Base-by-base conservation (phyloP, 30 jellyfish, hydroid and myxozoan species). In the Hydractinia echinata region DNA sequence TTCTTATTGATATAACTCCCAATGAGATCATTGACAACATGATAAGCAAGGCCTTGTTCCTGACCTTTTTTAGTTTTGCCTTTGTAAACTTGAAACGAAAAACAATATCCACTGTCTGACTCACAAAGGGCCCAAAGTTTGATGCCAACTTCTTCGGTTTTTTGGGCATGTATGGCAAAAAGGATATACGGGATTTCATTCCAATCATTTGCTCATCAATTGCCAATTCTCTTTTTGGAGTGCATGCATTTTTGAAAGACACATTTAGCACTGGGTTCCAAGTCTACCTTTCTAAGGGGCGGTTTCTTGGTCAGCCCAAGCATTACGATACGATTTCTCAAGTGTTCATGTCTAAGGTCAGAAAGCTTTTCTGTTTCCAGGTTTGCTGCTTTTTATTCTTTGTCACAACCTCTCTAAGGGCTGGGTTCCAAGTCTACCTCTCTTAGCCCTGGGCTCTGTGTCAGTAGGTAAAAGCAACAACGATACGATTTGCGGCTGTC, bases 151-250 rank as follows among this genome's bases (percentile, higher is more conserved):
- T 83, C 53, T 73, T 73, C 56, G 91, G 91, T 51, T 83, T 83
- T 77, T 73, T 74, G 48, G 91, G 87, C 91, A 83, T 83, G 54
- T 83, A 71, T 61, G 73, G 91, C 73, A 72, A 64, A 73, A 83
- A 72, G 30, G 85, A 48, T 15, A 83, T 74, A 16, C 86, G 81
- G 13, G 85, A 56, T 55, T 83, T 83, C 51, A 81, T 72, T 18
- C 91, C 86, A 60, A 83, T 66, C 91, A 83, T 83, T 70, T 11
- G 84, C 64, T 83, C 87, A 74, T 83, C 91, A 5, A 73, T 53
- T 21, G 87, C 52, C 39, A 83, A 83, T 4, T 60, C 60, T 61
- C 86, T 76, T 61, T 82, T 30, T 7, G 91, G 91, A 19, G 87
- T 54, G 72, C 49, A 83, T 85, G 73, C 77, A 11, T 60, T 77